Conservation (phyloP, 2,113 vertebrate genomes). For the Ardeotis arabs region DNA sequence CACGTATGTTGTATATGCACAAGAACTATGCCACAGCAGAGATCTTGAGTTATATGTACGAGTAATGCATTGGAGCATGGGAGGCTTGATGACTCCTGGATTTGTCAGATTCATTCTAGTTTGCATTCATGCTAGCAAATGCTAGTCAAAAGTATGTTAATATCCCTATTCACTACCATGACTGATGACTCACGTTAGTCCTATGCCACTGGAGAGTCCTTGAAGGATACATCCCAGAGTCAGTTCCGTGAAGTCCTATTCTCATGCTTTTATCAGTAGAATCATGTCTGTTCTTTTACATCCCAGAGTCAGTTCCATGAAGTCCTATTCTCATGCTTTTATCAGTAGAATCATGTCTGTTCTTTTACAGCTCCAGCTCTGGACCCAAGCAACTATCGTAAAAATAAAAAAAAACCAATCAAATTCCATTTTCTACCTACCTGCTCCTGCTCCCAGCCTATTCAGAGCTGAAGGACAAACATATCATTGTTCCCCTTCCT, state of each 20-base stretch:
- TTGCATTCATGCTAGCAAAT: conserved; percentile 8
- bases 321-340: background rate
- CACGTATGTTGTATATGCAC: background rate
- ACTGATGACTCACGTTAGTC: conserved; percentile 49
- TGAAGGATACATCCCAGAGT: background rate
- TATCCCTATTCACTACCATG: background rate
- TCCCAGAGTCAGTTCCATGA: no score
- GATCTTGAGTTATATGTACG: background rate
- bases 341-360: background rate
- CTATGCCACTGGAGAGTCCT: conserved; percentile 21
- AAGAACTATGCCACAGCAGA: background rate
- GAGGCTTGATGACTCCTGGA: background rate
- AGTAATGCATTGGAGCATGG: background rate
- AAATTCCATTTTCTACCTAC: background rate
- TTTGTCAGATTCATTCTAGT: background rate
- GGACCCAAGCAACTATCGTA: background rate
- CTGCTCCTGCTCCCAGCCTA: background rate
- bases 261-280: background rate
- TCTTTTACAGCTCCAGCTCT: background rate
- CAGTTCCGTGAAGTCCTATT: background rate
- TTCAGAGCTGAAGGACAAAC: background rate
- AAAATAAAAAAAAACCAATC: background rate
- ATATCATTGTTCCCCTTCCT: background rate
- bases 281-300: background rate
- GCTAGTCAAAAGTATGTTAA: conserved; percentile 9